Percentiles rank a stretch among this genome's conserved stretches.
These are phyloP conservation scores for Seladonia tumulorum DNA, from an alignment of 2,888 invertebrate species.

Conservation along the genomic window DNA sequence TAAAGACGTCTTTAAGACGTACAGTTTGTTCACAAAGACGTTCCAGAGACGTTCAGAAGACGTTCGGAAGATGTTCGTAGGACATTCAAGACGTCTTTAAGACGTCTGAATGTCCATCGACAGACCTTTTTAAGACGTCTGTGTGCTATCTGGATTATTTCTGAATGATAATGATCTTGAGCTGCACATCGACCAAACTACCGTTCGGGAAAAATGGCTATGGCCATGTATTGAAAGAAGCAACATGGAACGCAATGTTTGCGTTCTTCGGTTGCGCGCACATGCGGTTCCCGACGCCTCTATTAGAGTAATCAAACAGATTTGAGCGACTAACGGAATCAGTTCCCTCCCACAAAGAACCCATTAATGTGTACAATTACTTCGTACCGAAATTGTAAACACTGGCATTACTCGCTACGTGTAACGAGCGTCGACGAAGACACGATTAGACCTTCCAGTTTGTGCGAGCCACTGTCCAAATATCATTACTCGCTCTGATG, in stretches of 20 bases:
- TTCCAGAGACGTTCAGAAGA: no score
- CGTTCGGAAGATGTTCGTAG: no score
- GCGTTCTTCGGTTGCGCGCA: neutral
- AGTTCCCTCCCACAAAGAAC: neutral
- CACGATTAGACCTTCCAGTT: slow-evolving; percentile 20
- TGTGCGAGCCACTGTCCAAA: slow-evolving; percentile 65
- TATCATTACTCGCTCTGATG: slow-evolving; percentile 69
- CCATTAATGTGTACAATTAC: slow-evolving; percentile 14
- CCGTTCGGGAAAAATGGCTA: no score
- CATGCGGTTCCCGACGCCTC: neutral
- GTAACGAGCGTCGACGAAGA: neutral
- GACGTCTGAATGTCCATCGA: no score
- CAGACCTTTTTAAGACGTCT: no score
- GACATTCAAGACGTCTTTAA: no score
- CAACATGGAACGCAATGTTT: neutral
- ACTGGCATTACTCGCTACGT: neutral
- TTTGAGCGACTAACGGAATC: neutral
- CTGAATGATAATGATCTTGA: neutral
- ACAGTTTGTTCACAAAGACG: no score
- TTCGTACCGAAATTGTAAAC: slow-evolving; percentile 1
- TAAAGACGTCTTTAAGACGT: no score
- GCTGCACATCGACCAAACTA: no score
- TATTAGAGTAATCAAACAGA: neutral
- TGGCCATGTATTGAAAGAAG: no score
- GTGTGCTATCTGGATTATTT: no score